Percentiles rank a stretch among this genome's conserved stretches.
These are phyloP conservation scores for Leguminivora glycinivorella DNA, from an alignment of 1,140 invertebrate genomes.

Conservation along the genomic window DNA sequence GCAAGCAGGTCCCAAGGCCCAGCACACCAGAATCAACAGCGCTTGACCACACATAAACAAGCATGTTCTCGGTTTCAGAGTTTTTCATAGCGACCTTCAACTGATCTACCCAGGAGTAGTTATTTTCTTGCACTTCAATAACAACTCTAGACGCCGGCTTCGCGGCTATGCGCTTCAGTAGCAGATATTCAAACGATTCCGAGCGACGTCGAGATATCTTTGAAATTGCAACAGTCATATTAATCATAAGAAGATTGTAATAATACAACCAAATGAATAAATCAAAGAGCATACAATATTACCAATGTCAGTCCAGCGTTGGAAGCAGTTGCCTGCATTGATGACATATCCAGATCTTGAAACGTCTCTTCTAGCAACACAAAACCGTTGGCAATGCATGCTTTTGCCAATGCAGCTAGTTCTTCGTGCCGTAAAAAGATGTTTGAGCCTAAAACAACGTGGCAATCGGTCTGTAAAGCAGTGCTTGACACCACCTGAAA, in stretches of 20 bases:
- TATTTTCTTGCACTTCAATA: conserved; percentile 83
- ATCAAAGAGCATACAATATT: background rate
- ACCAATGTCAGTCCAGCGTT: background rate
- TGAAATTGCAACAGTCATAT: conserved; percentile 23
- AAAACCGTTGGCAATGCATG: conserved; percentile 87
- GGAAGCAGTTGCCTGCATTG: conserved; percentile 57
- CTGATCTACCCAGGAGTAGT: conserved; percentile 89
- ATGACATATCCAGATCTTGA: conserved; percentile 75
- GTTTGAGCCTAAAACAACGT: conserved; percentile 84
- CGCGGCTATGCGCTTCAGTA: conserved; percentile 79
- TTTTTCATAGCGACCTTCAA: conserved; percentile 86
- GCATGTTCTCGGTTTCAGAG: conserved; percentile 80
- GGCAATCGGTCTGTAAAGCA: conserved; percentile 82
- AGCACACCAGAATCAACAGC: conserved; percentile 84
- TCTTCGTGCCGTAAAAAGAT: conserved; percentile 78
- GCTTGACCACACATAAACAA: conserved; percentile 84
- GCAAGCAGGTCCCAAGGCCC: conserved; percentile 94
- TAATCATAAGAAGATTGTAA: background rate
- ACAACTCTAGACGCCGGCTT: conserved; percentile 65
- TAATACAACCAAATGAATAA: background rate
- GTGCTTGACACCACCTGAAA: conserved; percentile 69
- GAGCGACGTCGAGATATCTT: conserved; percentile 79
- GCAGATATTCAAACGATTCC: conserved; percentile 79
- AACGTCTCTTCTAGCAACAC: conserved; percentile 87
- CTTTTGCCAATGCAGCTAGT: conserved; percentile 80